Percentiles rank a stretch among this genome's conserved stretches.
Conservation (phyloP, 2,113 vertebrate genomes). For the Gallinago undulata region DNA sequence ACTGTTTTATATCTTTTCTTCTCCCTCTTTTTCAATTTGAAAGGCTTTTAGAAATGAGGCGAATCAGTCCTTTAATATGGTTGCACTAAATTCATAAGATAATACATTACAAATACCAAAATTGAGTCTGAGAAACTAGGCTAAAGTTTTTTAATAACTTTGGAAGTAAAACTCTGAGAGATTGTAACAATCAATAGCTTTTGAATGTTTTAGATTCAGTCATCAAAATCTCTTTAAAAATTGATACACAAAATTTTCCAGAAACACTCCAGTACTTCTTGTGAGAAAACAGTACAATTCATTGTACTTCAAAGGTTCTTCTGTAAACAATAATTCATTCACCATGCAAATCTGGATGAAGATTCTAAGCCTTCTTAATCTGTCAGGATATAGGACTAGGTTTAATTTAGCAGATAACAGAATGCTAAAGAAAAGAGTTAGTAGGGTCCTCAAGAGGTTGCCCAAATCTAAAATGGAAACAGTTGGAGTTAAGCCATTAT, state of each 20-base stretch:
- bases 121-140: background rate
- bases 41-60: background rate
- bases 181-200: background rate
- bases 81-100: background rate
- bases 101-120: background rate
- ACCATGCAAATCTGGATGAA: background rate
- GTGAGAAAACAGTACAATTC: background rate
- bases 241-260: background rate
- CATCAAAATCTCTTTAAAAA: background rate
- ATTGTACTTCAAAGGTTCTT: background rate
- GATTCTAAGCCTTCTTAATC: background rate
- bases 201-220: background rate
- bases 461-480: background rate
- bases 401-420: background rate
- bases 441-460: background rate
- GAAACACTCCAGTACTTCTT: background rate
- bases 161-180: background rate
- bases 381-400: background rate
- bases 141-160: background rate
- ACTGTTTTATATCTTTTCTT: background rate
- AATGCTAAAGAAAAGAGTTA: background rate
- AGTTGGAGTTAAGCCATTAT: background rate
- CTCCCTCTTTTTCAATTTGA: background rate
- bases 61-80: background rate
- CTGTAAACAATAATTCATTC: background rate